Conservation (phyloP, 2,797 vertebrate genomes). For the Garrulus glandarius region DNA sequence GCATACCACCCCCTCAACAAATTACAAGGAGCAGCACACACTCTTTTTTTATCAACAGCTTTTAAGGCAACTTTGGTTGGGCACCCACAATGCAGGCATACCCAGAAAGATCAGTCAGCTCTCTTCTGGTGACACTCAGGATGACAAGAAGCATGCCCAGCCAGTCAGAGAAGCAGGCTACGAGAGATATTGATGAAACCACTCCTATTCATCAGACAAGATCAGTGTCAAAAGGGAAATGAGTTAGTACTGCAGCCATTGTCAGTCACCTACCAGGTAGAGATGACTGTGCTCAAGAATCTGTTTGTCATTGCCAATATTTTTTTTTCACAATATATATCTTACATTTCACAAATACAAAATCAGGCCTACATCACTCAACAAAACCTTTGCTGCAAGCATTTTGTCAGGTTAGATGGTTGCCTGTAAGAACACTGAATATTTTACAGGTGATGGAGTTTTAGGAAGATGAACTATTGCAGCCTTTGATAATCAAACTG, state of each 20-base stretch:
- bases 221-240: not conserved
- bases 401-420: not conserved
- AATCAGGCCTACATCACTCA: not conserved
- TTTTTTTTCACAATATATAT: not conserved
- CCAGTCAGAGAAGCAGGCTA: not conserved
- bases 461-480: not conserved
- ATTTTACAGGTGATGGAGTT: not conserved
- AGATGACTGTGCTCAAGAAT: not conserved
- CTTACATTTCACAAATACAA: not conserved
- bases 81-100: not conserved
- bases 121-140: rapidly evolving
- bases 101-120: not conserved
- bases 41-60: not conserved
- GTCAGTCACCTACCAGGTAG: not conserved
- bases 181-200: not conserved
- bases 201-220: not conserved
- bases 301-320: not conserved
- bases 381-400: not conserved
- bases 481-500: not conserved
- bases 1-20: not conserved
- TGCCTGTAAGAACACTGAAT: not conserved
- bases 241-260: not conserved
- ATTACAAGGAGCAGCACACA: not conserved
- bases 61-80: not conserved
- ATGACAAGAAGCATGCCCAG: not conserved